Evolutionary conservation across 2,888 invertebrate genomes (phyloP).

Genomic region (Ectropis crepuscularia): DNA sequence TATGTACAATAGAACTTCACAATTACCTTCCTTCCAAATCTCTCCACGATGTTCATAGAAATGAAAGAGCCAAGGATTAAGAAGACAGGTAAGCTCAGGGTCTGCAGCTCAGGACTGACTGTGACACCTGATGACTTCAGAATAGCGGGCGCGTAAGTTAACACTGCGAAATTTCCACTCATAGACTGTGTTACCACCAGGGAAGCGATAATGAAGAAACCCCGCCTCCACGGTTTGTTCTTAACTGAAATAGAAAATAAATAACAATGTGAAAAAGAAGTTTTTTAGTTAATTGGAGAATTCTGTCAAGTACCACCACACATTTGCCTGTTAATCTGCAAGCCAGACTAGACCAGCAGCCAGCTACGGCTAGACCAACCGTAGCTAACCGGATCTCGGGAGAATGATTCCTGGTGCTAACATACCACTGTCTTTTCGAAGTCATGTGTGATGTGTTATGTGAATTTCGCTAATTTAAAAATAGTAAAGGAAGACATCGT

Average conservation of each 20-base stretch:
- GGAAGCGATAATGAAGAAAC: slow-evolving; percentile 46
- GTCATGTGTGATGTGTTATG: too few relatives aligned
- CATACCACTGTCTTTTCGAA: too few relatives aligned
- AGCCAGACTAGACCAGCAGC: too few relatives aligned
- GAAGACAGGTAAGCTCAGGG: slow-evolving; percentile 61
- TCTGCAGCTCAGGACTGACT: slow-evolving; percentile 61
- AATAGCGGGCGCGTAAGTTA: slow-evolving; percentile 60
- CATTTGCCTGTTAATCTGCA: too few relatives aligned
- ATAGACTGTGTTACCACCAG: slow-evolving; percentile 50
- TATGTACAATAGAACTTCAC: too few relatives aligned
- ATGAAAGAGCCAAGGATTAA: slow-evolving; percentile 62
- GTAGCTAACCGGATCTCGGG: too few relatives aligned
- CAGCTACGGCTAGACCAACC: too few relatives aligned
- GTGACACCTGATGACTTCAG: slow-evolving; percentile 59
- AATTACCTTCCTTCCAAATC: slow-evolving; percentile 65
- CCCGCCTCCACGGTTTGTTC: slow-evolving; percentile 57
- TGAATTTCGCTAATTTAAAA: too few relatives aligned
- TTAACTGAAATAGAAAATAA: slow-evolving; percentile 51
- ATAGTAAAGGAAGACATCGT: too few relatives aligned
- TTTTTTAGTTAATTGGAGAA: background rate
- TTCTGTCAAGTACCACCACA: too few relatives aligned
- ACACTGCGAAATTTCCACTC: slow-evolving; percentile 61
- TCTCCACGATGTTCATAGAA: slow-evolving; percentile 64
- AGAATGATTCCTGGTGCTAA: too few relatives aligned
- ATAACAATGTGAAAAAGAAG: background rate